phyloP scores from a whole-genome alignment of 1,140 invertebrate genomes.

The Drosophila subobscura region DNA sequence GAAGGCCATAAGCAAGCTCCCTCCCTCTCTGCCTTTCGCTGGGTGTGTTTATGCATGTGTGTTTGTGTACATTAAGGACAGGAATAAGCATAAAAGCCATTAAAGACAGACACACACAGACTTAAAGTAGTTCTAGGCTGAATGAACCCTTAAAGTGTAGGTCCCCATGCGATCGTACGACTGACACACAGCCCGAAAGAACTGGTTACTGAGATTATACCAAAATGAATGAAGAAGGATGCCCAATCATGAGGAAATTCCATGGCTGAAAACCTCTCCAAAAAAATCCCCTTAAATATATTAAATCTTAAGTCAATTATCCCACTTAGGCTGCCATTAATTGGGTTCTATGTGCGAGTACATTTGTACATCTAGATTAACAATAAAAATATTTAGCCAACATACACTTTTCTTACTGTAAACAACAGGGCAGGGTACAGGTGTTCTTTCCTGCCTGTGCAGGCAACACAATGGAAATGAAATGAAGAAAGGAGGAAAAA shows the following conservation, averaged over 20 bases:
- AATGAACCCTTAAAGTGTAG: conserved; percentile 12
- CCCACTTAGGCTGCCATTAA: not conserved
- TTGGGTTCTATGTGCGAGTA: conserved; percentile 16
- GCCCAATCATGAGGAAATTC: not conserved
- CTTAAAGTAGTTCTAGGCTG: conserved; percentile 15
- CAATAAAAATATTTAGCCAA: conserved; percentile 30
- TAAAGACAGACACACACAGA: conserved; percentile 40
- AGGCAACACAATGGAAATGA: conserved; percentile 39
- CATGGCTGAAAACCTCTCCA: too few species aligned
- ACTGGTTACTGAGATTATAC: not conserved
- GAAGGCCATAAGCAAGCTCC: conserved; percentile 2
- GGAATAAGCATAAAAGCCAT: conserved; percentile 71
- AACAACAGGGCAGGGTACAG: conserved; percentile 15
- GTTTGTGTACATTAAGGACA: conserved; percentile 56
- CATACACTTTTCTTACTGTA: conserved; percentile 24
- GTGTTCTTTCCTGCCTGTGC: conserved; percentile 11
- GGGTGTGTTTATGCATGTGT: conserved; percentile 15
- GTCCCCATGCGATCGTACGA: not conserved
- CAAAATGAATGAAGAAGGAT: not conserved
- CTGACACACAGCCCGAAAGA: not conserved
- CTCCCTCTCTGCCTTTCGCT: not conserved
- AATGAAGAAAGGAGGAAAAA: conserved; percentile 14
- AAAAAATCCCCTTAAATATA: too few species aligned
- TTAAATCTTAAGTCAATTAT: not conserved
- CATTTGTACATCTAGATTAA: conserved; percentile 6